These are phyloP conservation scores for Dipodomys spectabilis DNA, from an alignment of 2,113 vertebrate species.

Conservation along the genomic window DNA sequence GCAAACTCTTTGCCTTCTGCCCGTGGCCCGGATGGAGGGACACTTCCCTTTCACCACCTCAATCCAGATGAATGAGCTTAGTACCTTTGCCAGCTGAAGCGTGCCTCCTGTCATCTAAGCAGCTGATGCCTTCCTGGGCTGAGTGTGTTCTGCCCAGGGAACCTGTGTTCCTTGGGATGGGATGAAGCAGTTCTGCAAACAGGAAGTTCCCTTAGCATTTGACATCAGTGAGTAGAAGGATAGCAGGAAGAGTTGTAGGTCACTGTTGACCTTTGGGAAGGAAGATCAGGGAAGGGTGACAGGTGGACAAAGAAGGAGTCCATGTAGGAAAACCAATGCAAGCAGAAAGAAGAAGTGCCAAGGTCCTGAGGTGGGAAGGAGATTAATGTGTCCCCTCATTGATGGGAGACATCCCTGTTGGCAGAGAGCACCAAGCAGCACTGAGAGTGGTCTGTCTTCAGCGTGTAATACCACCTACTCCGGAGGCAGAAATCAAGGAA, in stretches of 20 bases:
- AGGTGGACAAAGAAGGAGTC: not conserved
- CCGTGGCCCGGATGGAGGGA: not conserved
- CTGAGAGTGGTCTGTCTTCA: not conserved
- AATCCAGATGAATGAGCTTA: not conserved
- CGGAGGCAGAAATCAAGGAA: not conserved
- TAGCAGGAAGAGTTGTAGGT: not conserved
- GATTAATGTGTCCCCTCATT: not conserved
- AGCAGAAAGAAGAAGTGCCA: not conserved
- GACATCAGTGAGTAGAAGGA: not conserved
- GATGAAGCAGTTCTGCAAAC: not conserved
- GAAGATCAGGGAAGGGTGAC: not conserved
- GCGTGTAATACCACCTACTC: not conserved
- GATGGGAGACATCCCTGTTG: not conserved
- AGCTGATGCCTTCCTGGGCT: too few relatives aligned
- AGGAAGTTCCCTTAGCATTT: too few relatives aligned
- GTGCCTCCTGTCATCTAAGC: too few relatives aligned
- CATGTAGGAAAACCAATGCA: not conserved
- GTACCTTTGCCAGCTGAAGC: rapidly evolving
- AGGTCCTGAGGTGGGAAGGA: not conserved
- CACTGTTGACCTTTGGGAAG: too few relatives aligned
- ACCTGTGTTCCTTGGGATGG: not conserved
- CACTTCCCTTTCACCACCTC: too few relatives aligned
- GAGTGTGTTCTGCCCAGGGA: not conserved
- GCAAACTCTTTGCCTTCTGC: not conserved
- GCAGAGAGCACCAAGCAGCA: not conserved